phyloP scores from a whole-genome alignment of 2,888 invertebrate species.

The Cerceris rybyensis region DNA sequence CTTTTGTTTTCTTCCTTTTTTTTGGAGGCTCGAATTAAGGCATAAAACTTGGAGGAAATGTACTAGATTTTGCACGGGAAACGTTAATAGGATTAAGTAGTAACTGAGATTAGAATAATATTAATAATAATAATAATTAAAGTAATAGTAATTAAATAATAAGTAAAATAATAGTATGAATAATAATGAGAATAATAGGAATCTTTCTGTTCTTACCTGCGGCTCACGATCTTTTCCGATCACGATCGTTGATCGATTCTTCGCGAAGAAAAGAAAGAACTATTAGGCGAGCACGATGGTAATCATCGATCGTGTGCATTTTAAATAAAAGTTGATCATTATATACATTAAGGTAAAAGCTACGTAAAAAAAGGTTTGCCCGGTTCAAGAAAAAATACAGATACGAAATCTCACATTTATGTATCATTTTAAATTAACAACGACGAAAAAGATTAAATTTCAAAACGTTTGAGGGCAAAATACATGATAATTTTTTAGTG shows the following conservation, averaged over 20 bases:
- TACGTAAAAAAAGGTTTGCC: conserved; percentile 18
- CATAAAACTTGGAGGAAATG: background rate
- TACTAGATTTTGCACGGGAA: conserved; percentile 31
- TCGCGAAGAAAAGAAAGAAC: conserved; percentile 28
- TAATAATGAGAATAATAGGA: conserved; percentile 64
- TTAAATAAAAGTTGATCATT: conserved; percentile 33
- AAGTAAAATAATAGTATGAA: conserved; percentile 23
- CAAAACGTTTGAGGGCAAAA: too few species aligned
- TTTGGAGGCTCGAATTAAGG: background rate
- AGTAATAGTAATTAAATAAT: conserved; percentile 44
- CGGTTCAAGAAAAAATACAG: conserved; percentile 15
- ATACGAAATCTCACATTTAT: background rate
- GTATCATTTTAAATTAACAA: too few species aligned
- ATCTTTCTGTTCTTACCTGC: conserved; percentile 50
- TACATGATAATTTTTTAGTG: background rate
- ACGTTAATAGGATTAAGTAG: conserved; percentile 24
- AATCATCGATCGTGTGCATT: conserved; percentile 25
- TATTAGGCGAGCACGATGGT: conserved; percentile 44
- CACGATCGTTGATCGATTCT: conserved; percentile 30
- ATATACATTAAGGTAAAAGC: conserved; percentile 43
- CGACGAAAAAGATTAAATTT: too few species aligned
- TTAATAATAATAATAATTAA: conserved; percentile 42
- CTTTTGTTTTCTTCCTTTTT: too few species aligned
- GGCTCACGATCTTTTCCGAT: conserved; percentile 29
- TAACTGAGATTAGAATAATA: conserved; percentile 44